These are phyloP conservation scores for Hyperoplus immaculatus DNA, from an alignment of 2,797 vertebrate genomes.

Conservation along the genomic window DNA sequence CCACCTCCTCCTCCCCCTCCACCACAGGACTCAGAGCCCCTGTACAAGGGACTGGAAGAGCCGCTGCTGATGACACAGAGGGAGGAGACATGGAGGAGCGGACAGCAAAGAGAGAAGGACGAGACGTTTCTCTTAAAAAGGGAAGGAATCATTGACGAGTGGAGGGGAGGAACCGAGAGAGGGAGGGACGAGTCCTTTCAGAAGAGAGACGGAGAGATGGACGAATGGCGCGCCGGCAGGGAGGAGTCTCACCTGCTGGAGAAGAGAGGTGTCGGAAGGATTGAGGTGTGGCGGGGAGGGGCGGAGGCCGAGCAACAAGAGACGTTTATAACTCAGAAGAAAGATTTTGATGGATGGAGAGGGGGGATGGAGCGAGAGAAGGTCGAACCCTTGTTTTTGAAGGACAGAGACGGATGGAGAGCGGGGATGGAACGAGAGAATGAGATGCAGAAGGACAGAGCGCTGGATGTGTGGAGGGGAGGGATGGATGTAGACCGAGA, in stretches of 20 bases:
- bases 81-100: conserved; percentile 76
- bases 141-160: conserved; percentile 73
- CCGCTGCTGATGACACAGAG: conserved; percentile 80
- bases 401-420: conserved; percentile 78
- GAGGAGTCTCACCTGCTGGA: conserved; percentile 73
- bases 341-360: conserved; percentile 79
- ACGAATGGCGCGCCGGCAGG: conserved; percentile 18
- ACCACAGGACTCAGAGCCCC: conserved; percentile 86
- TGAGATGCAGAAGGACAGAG: conserved; percentile 79
- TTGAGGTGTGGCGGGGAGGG: conserved; percentile 76
- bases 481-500: conserved; percentile 77
- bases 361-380: conserved; percentile 71
- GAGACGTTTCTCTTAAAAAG: conserved; percentile 73
- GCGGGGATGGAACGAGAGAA: conserved; percentile 72
- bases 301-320: conserved; percentile 71
- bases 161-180: conserved; percentile 64
- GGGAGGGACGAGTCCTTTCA: conserved; percentile 71
- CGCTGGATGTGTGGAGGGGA: conserved; percentile 79
- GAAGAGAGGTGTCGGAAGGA: conserved; percentile 75
- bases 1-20: conserved; percentile 86
- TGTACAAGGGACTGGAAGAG: conserved; percentile 94
- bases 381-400: conserved; percentile 75
- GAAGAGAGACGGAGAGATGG: conserved; percentile 67
- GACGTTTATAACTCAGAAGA: conserved; percentile 83
- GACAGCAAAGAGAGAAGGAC: conserved; percentile 68